A percentile compares a stretch with the other conserved stretches of the same genome.
Conservation (phyloP, 2,113 vertebrate genomes). For the Herpetotheres cachinnans region DNA sequence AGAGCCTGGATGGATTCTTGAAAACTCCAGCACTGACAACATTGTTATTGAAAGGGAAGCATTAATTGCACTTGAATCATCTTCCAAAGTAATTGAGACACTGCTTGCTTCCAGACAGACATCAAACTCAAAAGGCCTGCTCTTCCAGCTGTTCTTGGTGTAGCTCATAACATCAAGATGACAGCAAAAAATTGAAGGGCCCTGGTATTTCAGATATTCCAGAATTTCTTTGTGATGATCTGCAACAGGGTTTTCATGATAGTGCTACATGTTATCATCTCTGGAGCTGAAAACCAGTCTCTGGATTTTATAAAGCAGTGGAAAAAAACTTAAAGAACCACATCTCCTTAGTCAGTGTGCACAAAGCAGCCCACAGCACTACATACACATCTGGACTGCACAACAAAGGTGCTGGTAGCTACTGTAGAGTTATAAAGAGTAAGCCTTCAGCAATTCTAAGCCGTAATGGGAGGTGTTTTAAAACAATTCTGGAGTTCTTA, state of each 20-base stretch:
- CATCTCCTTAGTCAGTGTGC: not conserved
- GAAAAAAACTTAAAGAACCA: not conserved
- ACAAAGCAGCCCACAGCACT: not conserved
- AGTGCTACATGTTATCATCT: not conserved
- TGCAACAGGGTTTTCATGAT: not conserved
- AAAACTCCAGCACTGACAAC: conserved; percentile 33
- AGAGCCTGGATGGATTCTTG: conserved; percentile 1
- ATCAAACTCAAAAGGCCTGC: not conserved
- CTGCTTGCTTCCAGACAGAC: conserved; percentile 21
- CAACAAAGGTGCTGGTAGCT: not conserved
- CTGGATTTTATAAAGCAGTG: not conserved
- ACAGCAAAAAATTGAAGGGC: not conserved
- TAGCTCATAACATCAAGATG: not conserved
- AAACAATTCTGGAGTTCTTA: not conserved
- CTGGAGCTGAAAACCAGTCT: not conserved
- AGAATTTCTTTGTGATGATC: not conserved
- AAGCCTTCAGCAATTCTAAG: too few species aligned
- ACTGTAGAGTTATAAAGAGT: too few species aligned
- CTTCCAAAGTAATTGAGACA: conserved; percentile 27
- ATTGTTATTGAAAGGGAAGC: conserved; percentile 33
- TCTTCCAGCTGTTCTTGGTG: conserved; percentile 15
- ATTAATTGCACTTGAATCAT: conserved; percentile 45
- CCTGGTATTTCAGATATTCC: not conserved
- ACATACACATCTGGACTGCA: not conserved
- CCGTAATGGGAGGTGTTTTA: not conserved